Percentiles rank a stretch among this genome's conserved stretches.
Conservation (phyloP, 1,140 invertebrate genomes). For the Melanaphis sacchari region DNA sequence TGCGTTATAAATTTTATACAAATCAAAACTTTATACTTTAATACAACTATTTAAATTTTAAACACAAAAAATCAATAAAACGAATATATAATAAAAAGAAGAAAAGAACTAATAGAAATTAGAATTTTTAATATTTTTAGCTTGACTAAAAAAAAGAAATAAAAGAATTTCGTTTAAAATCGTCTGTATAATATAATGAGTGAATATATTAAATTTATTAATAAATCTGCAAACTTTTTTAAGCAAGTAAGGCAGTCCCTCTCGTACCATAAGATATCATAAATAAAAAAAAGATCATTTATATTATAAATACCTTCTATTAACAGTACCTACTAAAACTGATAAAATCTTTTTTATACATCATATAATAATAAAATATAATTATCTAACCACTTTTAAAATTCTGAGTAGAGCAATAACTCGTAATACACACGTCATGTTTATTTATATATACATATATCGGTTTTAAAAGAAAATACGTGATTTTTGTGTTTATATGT, state of each 20-base stretch:
- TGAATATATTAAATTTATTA: conserved; percentile 2
- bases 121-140: not conserved
- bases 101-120: not conserved
- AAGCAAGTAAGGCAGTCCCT: not conserved
- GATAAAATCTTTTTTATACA: not conserved
- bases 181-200: not conserved
- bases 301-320: not conserved
- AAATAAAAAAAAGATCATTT: not conserved
- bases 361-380: no score
- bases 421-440: no score
- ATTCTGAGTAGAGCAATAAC: no score
- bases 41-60: no score
- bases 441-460: no score
- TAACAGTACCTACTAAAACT: not conserved
- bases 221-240: not conserved
- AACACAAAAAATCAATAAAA: not conserved
- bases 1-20: no score
- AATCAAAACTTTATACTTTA: no score
- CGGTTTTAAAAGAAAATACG: no score
- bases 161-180: not conserved
- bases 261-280: not conserved
- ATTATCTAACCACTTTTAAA: no score
- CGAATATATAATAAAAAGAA: not conserved
- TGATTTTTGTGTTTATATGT: no score
- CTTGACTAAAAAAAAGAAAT: not conserved